Conservation (phyloP, 2,113 vertebrate species). For the Hippolais icterina region DNA sequence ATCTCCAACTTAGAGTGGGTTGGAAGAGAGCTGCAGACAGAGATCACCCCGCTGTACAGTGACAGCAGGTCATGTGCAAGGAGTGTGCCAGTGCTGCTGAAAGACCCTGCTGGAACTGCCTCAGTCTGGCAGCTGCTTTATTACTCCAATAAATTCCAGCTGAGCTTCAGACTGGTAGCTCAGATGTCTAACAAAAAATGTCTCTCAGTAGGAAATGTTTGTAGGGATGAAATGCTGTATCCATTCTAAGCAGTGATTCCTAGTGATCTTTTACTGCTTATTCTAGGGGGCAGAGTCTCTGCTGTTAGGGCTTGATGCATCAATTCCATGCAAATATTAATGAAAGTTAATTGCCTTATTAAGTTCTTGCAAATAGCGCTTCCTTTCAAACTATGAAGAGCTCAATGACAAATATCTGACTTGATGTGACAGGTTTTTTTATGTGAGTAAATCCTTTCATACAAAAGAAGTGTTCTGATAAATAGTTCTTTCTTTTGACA, state of each 20-base stretch:
- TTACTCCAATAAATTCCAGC: neutral
- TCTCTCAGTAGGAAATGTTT: neutral
- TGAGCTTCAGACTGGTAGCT: neutral
- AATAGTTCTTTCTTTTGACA: neutral
- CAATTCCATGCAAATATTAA: neutral
- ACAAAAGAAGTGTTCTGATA: neutral
- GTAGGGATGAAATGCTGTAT: neutral
- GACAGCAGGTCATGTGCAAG: neutral
- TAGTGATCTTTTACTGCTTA: neutral
- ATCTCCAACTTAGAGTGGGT: fast-evolving
- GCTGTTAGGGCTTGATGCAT: neutral
- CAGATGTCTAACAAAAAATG: neutral
- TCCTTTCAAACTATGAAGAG: neutral
- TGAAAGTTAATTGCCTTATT: neutral
- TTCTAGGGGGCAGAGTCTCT: neutral
- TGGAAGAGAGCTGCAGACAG: neutral
- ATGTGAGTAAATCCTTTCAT: neutral
- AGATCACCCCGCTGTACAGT: neutral
- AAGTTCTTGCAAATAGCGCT: neutral
- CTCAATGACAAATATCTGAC: neutral
- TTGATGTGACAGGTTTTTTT: neutral
- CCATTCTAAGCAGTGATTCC: neutral
- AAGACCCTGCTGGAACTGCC: neutral
- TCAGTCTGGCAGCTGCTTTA: neutral
- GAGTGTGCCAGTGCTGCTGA: neutral